Conservation (phyloP, 2,888 invertebrate genomes). For the Panzeria rudis region DNA sequence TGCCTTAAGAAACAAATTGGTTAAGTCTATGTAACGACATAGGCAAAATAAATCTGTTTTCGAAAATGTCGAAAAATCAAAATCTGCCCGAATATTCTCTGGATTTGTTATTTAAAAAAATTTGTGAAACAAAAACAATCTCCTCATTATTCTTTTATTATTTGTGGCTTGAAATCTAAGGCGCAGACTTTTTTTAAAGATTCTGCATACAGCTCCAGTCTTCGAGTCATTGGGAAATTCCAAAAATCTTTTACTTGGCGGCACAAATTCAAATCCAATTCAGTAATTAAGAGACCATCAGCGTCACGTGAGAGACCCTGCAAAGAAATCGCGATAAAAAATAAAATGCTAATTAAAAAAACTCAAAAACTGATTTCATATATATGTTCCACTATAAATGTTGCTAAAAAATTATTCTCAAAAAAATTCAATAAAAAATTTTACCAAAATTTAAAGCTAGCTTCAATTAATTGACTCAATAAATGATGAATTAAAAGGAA, state of each 20-base stretch:
- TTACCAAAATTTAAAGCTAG: too few species aligned
- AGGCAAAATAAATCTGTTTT: too few species aligned
- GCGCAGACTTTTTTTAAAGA: conserved; percentile 89
- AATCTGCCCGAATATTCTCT: too few species aligned
- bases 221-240: conserved; percentile 97
- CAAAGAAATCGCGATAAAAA: background rate
- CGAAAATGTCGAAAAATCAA: too few species aligned
- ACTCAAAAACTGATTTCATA: too few species aligned
- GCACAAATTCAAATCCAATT: conserved; percentile 96
- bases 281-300: conserved; percentile 94
- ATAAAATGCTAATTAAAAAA: background rate
- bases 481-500: too few species aligned
- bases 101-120: background rate
- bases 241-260: conserved; percentile 96
- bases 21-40: too few species aligned
- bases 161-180: conserved; percentile 90
- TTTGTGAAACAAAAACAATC: background rate
- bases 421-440: too few species aligned
- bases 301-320: conserved; percentile 88
- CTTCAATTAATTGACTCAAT: too few species aligned
- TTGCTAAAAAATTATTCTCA: too few species aligned
- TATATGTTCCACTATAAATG: too few species aligned
- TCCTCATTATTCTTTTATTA: conserved; percentile 85
- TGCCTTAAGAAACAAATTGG: too few species aligned
- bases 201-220: conserved; percentile 94